Base-by-base conservation (phyloP, 2,113 vertebrate genomes). In the Triplophysa tibetana region DNA sequence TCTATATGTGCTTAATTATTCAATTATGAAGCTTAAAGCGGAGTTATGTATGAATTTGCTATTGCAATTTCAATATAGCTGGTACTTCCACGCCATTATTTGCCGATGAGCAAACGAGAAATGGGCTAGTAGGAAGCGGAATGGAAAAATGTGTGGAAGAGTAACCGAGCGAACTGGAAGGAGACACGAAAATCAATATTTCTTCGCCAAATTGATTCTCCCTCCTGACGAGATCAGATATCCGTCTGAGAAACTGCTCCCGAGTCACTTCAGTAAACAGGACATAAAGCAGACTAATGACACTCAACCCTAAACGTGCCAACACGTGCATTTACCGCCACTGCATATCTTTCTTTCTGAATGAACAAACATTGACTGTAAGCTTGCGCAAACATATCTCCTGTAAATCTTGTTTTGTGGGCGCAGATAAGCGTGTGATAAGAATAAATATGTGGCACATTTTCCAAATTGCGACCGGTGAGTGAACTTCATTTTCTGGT, bases 381-480 rank as follows among this genome's bases (percentile, higher is more conserved):
- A 63, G 60, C 73, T 63, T 75, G 60, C 29, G 24, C 60, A 62
- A 63, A 75, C 56, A 29, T 2, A 75, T 75, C 26, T 8, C 33
- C 24, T 45, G 26, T 41, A 54, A 33, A 16, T 24, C 38, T 45
- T 58, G 43, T 45, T 11, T 75, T 58, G 63, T 45, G 69, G 78
- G 80, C 52, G 29, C 50, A 82, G 58, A 70, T 63, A 50, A 58
- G n/a, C 2, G 58, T 75, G 73, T 43, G 78, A 80, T 80, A 62
- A 80, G 75, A 80, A 70, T 70, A 58, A 66, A 83, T 69, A 66
- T 73, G 63, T 29, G 8, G 50, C 45, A 69, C 56, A 69, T 81
- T 81, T 75, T 78, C 58, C 61, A 56, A 72, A 43, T 62, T 1
- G 29, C 17, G 67, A 79, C 75, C 78, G 68, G 24, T 61, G 62